Conservation (phyloP, 2,113 vertebrate species). For the Pungitius pungitius region DNA sequence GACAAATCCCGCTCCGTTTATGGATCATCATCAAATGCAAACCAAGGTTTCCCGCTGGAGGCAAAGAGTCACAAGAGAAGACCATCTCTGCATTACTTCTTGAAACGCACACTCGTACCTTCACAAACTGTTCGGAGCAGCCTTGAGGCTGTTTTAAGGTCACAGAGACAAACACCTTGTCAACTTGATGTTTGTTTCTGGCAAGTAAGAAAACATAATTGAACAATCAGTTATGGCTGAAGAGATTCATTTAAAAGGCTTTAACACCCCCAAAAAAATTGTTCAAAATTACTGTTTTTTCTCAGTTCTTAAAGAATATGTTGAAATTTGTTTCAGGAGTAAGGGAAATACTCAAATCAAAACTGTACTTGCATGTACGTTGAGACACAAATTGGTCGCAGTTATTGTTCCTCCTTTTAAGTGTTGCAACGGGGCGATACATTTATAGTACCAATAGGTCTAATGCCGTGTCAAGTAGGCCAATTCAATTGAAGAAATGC, state of each 20-base stretch:
- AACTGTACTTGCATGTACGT: neutral
- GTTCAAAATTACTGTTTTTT: constrained; percentile 13
- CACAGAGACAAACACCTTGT: constrained; percentile 27
- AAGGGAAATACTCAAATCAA: constrained; percentile 15
- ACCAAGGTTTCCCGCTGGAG: constrained; percentile 8
- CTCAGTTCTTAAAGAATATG: constrained; percentile 7
- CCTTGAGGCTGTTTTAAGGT: constrained; percentile 29
- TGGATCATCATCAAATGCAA: constrained; percentile 41
- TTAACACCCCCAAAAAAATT: constrained; percentile 40
- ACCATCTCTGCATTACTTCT: constrained; percentile 12
- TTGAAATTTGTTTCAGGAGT: neutral
- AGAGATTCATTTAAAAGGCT: constrained; percentile 67
- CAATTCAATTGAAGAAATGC: neutral
- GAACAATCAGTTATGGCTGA: too few species aligned
- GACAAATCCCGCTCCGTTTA: constrained; percentile 16
- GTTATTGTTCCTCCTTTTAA: neutral
- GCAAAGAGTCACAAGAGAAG: constrained; percentile 16
- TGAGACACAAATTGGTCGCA: neutral
- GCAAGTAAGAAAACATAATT: too few species aligned
- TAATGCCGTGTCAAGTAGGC: neutral
- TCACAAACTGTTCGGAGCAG: constrained; percentile 32
- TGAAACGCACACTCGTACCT: constrained; percentile 33
- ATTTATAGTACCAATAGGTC: neutral
- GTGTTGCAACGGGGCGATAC: neutral
- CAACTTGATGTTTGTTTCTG: constrained; percentile 19